These are phyloP conservation scores for Zootoca vivipara DNA, from an alignment of 2,113 vertebrate genomes.

Conservation along the genomic window DNA sequence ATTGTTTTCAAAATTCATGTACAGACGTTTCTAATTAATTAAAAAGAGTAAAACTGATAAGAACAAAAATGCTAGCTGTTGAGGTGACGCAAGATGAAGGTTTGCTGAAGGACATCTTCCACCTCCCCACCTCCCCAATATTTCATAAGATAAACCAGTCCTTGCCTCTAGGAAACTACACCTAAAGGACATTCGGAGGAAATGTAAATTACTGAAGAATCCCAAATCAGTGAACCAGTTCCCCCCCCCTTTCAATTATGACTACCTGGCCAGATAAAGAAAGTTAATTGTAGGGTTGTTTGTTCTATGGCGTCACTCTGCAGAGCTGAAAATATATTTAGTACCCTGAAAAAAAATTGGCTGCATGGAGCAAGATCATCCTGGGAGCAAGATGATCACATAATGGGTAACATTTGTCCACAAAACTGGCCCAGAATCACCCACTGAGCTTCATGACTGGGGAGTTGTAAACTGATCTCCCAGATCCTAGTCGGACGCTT, in stretches of 20 bases:
- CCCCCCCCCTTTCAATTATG: neutral
- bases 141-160: neutral
- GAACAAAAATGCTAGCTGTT: neutral
- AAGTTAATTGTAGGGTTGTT: neutral
- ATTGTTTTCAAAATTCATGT: neutral
- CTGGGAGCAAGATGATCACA: neutral
- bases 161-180: neutral
- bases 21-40: neutral
- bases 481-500: no score
- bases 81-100: neutral
- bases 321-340: neutral
- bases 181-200: neutral
- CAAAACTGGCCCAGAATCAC: no score
- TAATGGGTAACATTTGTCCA: neutral
- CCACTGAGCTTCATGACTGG: no score
- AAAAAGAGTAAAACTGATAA: neutral
- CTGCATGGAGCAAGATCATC: no score
- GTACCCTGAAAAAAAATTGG: neutral
- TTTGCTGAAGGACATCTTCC: neutral
- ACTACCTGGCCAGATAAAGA: neutral
- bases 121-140: no score
- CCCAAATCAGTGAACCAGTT: neutral
- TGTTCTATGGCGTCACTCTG: neutral
- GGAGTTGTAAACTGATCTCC: no score
- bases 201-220: neutral